These are phyloP conservation scores for Strigamia crassipes DNA, from an alignment of 2,888 invertebrate species.

Conservation along the genomic window DNA sequence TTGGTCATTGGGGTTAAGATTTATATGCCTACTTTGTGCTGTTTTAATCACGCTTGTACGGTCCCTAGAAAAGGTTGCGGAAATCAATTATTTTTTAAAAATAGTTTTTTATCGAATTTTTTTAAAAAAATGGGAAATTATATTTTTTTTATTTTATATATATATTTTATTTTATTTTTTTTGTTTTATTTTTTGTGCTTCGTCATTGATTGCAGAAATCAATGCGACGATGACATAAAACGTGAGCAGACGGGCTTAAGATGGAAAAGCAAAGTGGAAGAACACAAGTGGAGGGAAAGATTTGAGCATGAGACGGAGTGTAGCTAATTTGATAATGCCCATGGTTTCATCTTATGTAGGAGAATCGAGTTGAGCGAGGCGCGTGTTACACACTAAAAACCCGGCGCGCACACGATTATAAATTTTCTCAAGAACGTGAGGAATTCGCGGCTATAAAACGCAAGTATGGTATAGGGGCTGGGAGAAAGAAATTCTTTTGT, in stretches of 20 bases:
- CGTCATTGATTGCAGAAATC: neutral
- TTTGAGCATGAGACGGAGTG: slow-evolving; percentile 10
- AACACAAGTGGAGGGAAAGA: slow-evolving; percentile 3
- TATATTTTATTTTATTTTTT: neutral
- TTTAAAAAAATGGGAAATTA: neutral
- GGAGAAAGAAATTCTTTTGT: neutral
- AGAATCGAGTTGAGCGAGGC: slow-evolving; percentile 10
- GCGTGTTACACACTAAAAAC: slow-evolving; percentile 10
- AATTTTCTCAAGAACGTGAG: slow-evolving; percentile 10
- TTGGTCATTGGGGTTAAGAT: neutral
- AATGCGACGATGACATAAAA: slow-evolving; percentile 2
- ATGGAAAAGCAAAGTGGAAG: slow-evolving; percentile 4
- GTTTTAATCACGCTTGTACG: neutral
- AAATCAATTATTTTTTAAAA: neutral
- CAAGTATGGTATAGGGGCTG: slow-evolving; percentile 10
- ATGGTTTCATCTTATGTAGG: slow-evolving; percentile 10
- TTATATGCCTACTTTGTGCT: neutral
- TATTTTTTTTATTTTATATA: neutral
- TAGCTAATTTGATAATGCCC: slow-evolving; percentile 4
- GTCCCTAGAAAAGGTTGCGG: neutral
- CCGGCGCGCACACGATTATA: neutral
- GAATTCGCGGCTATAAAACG: slow-evolving; percentile 4
- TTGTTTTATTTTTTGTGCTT: slow-evolving; percentile 10
- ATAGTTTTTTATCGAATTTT: neutral
- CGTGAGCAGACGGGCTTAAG: slow-evolving; percentile 3